Conservation (phyloP, 37 sponge, comb jelly and placozoan genomes). For the Halisarca cf. caerulea region DNA sequence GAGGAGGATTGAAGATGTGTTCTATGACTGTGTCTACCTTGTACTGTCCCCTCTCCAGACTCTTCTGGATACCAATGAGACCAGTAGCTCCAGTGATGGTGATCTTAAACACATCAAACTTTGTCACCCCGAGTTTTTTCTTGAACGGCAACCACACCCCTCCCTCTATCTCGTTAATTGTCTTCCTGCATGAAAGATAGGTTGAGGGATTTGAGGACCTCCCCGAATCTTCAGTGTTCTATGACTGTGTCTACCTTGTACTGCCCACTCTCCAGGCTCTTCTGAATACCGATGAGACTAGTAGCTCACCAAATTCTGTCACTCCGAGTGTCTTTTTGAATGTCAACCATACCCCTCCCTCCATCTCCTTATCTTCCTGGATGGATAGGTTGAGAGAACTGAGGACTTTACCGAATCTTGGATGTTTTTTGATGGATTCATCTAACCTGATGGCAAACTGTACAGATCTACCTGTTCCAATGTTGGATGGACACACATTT, state of each 20-base stretch:
- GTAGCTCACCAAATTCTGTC: constrained; percentile 8
- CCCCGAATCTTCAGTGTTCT: not conserved
- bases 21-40: not conserved
- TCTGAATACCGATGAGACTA: not conserved
- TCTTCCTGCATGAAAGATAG: not conserved
- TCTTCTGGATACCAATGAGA: constrained; percentile 5
- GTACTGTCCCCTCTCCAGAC: not conserved
- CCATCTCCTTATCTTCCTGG: not conserved
- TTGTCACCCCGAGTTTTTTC: constrained; percentile 12
- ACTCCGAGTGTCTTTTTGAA: constrained; percentile 5
- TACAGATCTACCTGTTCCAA: constrained; percentile 82
- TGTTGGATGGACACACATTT: constrained; percentile 87
- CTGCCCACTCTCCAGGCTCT: not conserved
- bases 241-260: not conserved
- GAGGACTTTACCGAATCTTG: not conserved
- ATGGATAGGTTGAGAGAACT: not conserved
- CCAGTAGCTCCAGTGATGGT: not conserved
- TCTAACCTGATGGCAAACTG: not conserved
- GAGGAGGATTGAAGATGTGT: constrained; percentile 17
- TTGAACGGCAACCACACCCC: not conserved
- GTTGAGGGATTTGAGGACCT: not conserved
- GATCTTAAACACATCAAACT: not conserved
- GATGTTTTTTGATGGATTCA: not conserved
- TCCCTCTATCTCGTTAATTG: constrained; percentile 3
- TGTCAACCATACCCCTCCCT: constrained; percentile 11